phyloP scores from a whole-genome alignment of 2,888 invertebrate species.

The Listrodromus nycthemerus region DNA sequence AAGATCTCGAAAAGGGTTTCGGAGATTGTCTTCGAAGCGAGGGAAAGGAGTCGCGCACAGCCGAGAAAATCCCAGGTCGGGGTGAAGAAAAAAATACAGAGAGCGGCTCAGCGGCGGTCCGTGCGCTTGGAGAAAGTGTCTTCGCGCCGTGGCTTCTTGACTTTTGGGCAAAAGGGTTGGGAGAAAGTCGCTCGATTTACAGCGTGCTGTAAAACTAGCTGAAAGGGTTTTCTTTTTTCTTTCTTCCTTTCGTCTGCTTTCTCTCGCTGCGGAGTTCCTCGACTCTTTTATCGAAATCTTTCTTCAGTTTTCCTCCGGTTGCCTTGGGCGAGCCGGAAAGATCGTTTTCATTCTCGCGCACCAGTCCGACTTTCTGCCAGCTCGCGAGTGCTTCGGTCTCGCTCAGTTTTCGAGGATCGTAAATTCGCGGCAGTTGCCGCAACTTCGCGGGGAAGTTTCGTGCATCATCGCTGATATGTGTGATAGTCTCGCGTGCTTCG shows the following conservation, averaged over 20 bases:
- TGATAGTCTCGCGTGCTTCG: conserved; percentile 35
- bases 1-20: conserved; percentile 11
- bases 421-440: conserved; percentile 17
- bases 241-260: conserved; percentile 34
- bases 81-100: conserved; percentile 44
- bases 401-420: conserved; percentile 40
- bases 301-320: conserved; percentile 28
- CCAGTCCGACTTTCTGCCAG: conserved; percentile 26
- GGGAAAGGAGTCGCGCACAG: conserved; percentile 30
- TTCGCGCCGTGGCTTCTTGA: conserved; percentile 68
- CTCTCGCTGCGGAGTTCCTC: conserved; percentile 26
- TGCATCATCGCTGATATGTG: conserved; percentile 25
- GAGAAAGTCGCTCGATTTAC: conserved; percentile 83
- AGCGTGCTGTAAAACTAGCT: conserved; percentile 79
- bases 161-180: conserved; percentile 80
- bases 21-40: conserved; percentile 33
- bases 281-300: conserved; percentile 57
- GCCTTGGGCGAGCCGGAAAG: conserved; percentile 4
- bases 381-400: conserved; percentile 43
- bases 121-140: conserved; percentile 72
- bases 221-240: conserved; percentile 73
- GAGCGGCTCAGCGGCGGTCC: conserved; percentile 29
- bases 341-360: conserved; percentile 18
- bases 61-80: conserved; percentile 2
- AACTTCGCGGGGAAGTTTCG: not conserved